These are phyloP conservation scores for Bombus waltoni DNA, from an alignment of 1,140 invertebrate species.

Conservation along the genomic window DNA sequence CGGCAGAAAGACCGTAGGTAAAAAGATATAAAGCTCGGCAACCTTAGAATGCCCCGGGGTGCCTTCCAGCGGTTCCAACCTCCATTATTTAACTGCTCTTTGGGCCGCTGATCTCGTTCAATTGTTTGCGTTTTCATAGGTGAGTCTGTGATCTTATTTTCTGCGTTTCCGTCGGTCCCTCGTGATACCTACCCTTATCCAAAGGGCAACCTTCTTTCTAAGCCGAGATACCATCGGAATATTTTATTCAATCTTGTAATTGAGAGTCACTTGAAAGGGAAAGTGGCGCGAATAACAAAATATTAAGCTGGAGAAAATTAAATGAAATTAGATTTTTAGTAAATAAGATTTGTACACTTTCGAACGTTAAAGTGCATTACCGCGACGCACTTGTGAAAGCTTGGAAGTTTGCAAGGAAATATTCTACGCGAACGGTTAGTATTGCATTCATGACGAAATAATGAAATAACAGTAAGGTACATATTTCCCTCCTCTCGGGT, in stretches of 20 bases:
- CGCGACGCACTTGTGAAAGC: no score
- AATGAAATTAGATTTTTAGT: no score
- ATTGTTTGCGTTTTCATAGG: constrained; percentile 52
- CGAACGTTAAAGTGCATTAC: no score
- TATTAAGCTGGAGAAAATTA: no score
- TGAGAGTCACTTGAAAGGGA: neutral
- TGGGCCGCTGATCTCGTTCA: constrained; percentile 32
- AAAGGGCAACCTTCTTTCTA: neutral
- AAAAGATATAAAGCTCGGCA: constrained; percentile 31
- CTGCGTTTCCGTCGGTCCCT: constrained; percentile 1
- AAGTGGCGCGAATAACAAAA: neutral
- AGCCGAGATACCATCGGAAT: neutral
- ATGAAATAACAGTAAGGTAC: no score
- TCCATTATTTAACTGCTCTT: constrained; percentile 49
- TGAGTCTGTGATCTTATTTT: constrained; percentile 45
- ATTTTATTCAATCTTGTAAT: neutral
- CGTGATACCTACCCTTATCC: neutral
- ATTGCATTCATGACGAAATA: no score
- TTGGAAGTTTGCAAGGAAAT: no score
- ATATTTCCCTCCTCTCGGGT: no score
- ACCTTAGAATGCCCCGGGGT: constrained; percentile 39
- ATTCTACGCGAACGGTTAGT: no score
- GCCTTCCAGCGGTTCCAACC: constrained; percentile 18
- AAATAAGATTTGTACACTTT: no score
- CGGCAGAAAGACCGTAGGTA: constrained; percentile 33